Percentiles rank a stretch among this genome's conserved stretches.
Evolutionary conservation across 2,113 vertebrate genomes (phyloP).

Genomic region (Phrynocephalus versicolor): DNA sequence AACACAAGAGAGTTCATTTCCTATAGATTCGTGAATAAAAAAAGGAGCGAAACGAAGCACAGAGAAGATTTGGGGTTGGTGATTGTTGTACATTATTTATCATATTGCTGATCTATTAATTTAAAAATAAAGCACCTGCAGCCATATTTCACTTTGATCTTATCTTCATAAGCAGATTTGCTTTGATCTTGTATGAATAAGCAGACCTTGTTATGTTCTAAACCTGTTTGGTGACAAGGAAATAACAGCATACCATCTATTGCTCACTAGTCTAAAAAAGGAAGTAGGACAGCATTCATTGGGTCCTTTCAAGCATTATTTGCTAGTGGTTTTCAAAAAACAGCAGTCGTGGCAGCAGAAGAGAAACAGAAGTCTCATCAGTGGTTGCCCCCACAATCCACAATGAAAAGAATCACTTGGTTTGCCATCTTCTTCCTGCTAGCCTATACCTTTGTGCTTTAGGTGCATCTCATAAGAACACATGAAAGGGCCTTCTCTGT

Average conservation of each 20-base stretch:
- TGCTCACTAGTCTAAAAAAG: not conserved
- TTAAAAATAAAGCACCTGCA: slow-evolving; percentile 36
- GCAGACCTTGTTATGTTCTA: slow-evolving; percentile 8
- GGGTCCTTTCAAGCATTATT: not conserved
- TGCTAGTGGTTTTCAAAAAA: not conserved
- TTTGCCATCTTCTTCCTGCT: not conserved
- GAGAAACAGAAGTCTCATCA: not conserved
- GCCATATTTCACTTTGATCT: slow-evolving; percentile 15
- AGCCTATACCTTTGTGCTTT: not conserved
- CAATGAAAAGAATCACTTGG: not conserved
- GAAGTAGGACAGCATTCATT: not conserved
- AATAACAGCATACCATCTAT: not conserved
- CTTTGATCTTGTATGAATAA: slow-evolving; percentile 1
- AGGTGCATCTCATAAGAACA: too few relatives aligned
- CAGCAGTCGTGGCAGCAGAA: not conserved
- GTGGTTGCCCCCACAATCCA: too few relatives aligned
- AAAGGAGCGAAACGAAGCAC: not conserved
- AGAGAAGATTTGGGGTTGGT: not conserved
- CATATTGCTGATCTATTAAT: slow-evolving; percentile 1
- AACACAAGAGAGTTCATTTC: not conserved
- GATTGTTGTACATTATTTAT: not conserved
- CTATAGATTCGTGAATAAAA: not conserved
- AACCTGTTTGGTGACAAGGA: not conserved
- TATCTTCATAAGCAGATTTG: not conserved
- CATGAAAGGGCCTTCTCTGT: too few relatives aligned